These are phyloP conservation scores for Labrus mixtus DNA, from an alignment of 2,113 vertebrate species.

Conservation along the genomic window DNA sequence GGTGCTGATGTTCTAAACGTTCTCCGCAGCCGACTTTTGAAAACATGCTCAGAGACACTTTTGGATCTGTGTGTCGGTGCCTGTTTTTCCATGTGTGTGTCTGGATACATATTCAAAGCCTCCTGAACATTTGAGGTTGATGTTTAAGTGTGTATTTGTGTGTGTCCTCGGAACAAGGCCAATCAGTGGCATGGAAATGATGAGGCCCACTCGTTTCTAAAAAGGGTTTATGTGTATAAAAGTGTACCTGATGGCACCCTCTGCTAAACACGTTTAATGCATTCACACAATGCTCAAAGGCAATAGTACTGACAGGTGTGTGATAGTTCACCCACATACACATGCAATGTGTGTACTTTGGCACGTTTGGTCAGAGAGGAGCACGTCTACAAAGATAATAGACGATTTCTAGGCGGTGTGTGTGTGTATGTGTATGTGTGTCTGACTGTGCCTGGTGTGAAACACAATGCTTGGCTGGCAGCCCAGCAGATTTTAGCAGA, in stretches of 20 bases:
- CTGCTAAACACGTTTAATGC: background rate
- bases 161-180: slow-evolving; percentile 29
- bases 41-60: slow-evolving; percentile 49
- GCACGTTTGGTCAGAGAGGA: slow-evolving; percentile 21
- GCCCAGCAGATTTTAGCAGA: slow-evolving; percentile 55
- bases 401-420: slow-evolving; percentile 9
- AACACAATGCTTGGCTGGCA: slow-evolving; percentile 57
- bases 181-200: slow-evolving; percentile 22
- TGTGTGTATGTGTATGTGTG: slow-evolving; percentile 9
- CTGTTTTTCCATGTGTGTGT: slow-evolving; percentile 10
- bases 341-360: background rate
- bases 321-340: background rate
- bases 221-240: background rate
- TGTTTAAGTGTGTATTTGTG: background rate
- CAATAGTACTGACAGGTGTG: background rate
- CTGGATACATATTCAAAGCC: slow-evolving; percentile 32
- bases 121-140: slow-evolving; percentile 24
- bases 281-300: background rate
- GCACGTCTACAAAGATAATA: slow-evolving; percentile 8
- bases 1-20: slow-evolving; percentile 44
- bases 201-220: slow-evolving; percentile 28
- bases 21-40: slow-evolving; percentile 57
- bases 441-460: slow-evolving; percentile 29
- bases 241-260: background rate
- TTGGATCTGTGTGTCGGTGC: slow-evolving; percentile 27